Percentiles rank a stretch among this genome's conserved stretches.
phyloP scores from a whole-genome alignment of 2,888 invertebrate genomes.

The Eristalis arbustorum region DNA sequence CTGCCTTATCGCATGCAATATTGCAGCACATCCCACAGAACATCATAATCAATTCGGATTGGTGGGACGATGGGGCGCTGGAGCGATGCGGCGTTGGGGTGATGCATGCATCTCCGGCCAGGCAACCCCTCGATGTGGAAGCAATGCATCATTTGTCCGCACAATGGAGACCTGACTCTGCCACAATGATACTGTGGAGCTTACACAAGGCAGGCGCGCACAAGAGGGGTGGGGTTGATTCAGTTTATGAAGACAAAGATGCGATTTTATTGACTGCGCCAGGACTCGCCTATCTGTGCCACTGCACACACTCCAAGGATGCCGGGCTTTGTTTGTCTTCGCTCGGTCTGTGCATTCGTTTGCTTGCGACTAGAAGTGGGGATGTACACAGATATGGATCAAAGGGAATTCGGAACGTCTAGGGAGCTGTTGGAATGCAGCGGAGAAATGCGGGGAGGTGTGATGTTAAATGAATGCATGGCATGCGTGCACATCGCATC shows the following conservation, averaged over 20 bases:
- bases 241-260: constrained; percentile 57
- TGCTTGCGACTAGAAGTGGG: constrained; percentile 15
- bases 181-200: constrained; percentile 30
- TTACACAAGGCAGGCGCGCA: neutral
- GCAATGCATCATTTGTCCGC: constrained; percentile 60
- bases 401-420: neutral
- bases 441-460: neutral
- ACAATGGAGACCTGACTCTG: constrained; percentile 54
- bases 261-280: constrained; percentile 57
- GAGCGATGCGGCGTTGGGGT: neutral
- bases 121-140: constrained; percentile 3
- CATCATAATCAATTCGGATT: constrained; percentile 63
- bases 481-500: neutral
- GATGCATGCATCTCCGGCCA: neutral
- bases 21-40: constrained; percentile 58
- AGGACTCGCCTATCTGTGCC: constrained; percentile 21
- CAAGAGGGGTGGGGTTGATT: constrained; percentile 27
- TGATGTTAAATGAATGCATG: neutral
- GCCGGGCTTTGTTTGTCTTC: constrained; percentile 35
- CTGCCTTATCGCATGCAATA: constrained; percentile 69
- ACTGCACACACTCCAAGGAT: constrained; percentile 17
- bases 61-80: neutral
- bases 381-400: no score
- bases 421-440: neutral
- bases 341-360: constrained; percentile 8